Base-by-base conservation (phyloP, 2,888 invertebrate species). In the Hypena proboscidalis region DNA sequence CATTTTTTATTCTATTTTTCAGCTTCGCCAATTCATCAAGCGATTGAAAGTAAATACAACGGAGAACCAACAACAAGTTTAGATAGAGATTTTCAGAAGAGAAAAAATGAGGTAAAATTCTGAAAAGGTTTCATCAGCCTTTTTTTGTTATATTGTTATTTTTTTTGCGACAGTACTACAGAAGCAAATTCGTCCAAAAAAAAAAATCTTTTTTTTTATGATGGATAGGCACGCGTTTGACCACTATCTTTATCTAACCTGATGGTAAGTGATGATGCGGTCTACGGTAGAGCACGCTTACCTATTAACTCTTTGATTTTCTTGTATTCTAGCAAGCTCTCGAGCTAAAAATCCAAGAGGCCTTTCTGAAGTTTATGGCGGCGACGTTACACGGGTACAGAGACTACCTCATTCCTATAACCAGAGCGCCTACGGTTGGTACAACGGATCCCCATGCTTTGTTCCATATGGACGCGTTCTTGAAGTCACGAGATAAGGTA, bases 341-440 rank as follows among this genome's bases (percentile, higher is more conserved):
- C 71, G 99, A 99, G 79, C 91, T 97, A 63, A 96, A 97, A 83
- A 99, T 99, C 53, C 99, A 99, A 88, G 99, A 99, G 83, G 97
- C 98, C 3, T 99, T 99, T 83, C 92, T 99, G 15, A 94, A 97
- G 38, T 99, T 98, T 77, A 99, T 98, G 96, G 97, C 97, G 6
- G 93, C 95, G 27, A 95, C 98, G 43, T 84, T 99, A 52, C 97
- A 96, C 76, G 98, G 98, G 0, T 99, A 99, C 82, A 93, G 97
- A 38, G 92, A 94, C 40, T 97, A 94, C 80, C 92, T 99, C 48
- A 93, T 97, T 64, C 99, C 99, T 1, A 98, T 99, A 42, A 98
- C 97, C 0, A 96, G 96, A 80, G 97, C 97, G 3, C 99, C 99
- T 0, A 97, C 97, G 0, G 95, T 97, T 11, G 97, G 97, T 0